A percentile compares a stretch with the other conserved stretches of the same genome.
phyloP scores from a whole-genome alignment of 2,888 invertebrate genomes.

The Oligia latruncula region DNA sequence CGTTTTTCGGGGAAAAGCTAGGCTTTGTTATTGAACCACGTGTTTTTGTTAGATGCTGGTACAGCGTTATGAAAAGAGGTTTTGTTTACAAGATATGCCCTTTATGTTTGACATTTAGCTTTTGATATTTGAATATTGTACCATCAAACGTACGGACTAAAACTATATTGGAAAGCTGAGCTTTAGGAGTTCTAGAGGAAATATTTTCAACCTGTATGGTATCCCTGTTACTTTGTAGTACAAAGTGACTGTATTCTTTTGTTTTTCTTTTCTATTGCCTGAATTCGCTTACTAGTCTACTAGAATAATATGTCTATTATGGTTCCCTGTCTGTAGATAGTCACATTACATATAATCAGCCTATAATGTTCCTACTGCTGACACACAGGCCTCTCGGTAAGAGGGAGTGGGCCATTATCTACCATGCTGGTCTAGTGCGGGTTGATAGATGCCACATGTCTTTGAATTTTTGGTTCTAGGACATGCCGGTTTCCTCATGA shows the following conservation, averaged over 20 bases:
- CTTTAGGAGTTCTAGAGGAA: conserved; percentile 7
- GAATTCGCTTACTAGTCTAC: not conserved
- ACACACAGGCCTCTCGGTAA: no score
- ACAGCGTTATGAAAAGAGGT: conserved; percentile 27
- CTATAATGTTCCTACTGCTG: no score
- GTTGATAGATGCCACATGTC: no score
- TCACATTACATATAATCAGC: no score
- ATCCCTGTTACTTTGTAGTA: not conserved
- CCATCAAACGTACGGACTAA: conserved; percentile 27
- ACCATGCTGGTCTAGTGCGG: no score
- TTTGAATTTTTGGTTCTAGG: no score
- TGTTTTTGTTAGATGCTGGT: conserved; percentile 25
- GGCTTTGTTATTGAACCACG: conserved; percentile 55
- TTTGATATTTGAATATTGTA: conserved; percentile 29
- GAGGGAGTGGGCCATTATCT: no score
- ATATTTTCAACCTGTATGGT: not conserved
- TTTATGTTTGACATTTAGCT: conserved; percentile 30
- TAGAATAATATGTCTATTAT: not conserved
- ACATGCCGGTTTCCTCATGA: not conserved
- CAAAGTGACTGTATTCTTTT: conserved; percentile 2
- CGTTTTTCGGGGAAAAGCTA: conserved; percentile 37
- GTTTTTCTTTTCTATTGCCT: not conserved
- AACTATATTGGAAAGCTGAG: conserved; percentile 36
- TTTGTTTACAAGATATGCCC: conserved; percentile 55
- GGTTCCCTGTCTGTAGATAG: not conserved